These are phyloP conservation scores for Artibeus jamaicensis DNA, from an alignment of 2,797 vertebrate genomes.

Conservation along the genomic window DNA sequence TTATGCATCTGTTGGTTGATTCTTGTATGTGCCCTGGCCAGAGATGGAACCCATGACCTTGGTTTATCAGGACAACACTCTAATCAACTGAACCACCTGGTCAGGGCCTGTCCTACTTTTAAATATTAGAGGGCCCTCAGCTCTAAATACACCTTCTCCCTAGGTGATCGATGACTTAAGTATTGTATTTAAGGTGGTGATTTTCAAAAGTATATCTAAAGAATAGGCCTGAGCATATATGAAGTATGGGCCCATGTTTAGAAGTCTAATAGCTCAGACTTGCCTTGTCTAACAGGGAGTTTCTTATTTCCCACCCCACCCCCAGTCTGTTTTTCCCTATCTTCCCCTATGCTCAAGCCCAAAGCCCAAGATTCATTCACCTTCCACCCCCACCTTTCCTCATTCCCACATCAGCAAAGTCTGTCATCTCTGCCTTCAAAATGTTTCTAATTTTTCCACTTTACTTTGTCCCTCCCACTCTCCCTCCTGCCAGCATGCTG, in stretches of 20 bases:
- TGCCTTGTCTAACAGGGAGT: not conserved
- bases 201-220: slow-evolving; percentile 21
- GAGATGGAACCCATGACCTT: not conserved
- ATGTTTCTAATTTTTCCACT: not conserved
- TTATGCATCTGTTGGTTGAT: not conserved
- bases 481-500: not conserved
- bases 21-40: not conserved
- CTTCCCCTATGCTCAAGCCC: not conserved
- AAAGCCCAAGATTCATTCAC: not conserved
- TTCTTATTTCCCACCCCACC: not conserved
- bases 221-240: not conserved
- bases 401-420: not conserved
- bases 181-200: not conserved
- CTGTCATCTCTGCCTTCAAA: not conserved
- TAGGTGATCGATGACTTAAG: not conserved
- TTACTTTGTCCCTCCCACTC: not conserved
- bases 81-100: not conserved
- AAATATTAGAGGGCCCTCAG: not conserved
- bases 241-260: no score
- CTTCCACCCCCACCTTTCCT: not conserved
- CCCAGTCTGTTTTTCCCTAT: not conserved
- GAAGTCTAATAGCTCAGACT: not conserved
- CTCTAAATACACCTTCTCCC: not conserved
- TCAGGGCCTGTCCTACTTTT: not conserved
- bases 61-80: not conserved